Conservation (phyloP, 2,888 invertebrate genomes). For the Eumacrocentrus americanus region DNA sequence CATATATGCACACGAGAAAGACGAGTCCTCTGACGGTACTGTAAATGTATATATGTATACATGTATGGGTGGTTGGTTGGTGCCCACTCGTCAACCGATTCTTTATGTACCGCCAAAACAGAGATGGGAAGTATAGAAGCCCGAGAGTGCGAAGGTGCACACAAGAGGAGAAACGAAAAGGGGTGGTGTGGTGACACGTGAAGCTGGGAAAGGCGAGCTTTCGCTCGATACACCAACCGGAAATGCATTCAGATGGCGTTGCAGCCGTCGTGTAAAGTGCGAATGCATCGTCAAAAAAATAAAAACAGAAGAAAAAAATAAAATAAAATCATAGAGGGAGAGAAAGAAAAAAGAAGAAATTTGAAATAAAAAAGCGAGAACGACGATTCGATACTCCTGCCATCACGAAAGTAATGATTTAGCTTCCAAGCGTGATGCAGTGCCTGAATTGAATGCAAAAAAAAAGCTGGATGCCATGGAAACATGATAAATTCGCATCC, state of each 20-base stretch:
- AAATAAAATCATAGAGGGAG: conserved; percentile 2
- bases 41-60: too few relatives aligned
- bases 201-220: conserved; percentile 2
- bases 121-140: conserved; percentile 7
- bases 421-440: not conserved
- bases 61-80: not conserved
- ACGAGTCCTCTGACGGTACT: not conserved
- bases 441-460: conserved; percentile 1
- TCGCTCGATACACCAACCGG: conserved; percentile 26
- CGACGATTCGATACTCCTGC: conserved; percentile 18
- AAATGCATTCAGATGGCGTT: conserved; percentile 37
- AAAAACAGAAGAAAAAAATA: conserved; percentile 6
- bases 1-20: conserved; percentile 5
- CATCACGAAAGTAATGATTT: conserved; percentile 10
- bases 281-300: conserved; percentile 11
- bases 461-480: not conserved
- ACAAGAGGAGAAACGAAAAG: not conserved
- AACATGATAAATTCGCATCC: conserved; percentile 7
- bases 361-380: not conserved
- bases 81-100: conserved; percentile 27
- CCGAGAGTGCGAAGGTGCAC: not conserved
- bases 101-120: conserved; percentile 25
- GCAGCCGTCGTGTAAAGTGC: conserved; percentile 19
- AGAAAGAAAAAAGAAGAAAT: not conserved
- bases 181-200: not conserved